Conservation (phyloP, 2,888 invertebrate species). For the Campoletis raptor region DNA sequence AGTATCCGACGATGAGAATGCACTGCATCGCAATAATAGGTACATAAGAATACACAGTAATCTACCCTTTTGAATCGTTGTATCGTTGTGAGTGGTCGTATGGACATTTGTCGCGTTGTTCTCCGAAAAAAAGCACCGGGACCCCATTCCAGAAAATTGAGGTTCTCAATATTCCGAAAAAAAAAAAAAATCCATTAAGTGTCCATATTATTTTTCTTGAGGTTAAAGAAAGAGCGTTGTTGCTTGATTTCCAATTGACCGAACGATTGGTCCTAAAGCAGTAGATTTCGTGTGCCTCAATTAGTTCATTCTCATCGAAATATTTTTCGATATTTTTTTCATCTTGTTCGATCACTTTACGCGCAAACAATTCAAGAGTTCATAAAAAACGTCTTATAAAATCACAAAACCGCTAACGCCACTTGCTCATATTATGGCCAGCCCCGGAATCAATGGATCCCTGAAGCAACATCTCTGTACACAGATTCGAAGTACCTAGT, state of each 20-base stretch:
- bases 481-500: constrained; percentile 7
- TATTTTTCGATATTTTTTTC: constrained; percentile 3
- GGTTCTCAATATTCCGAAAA: background rate
- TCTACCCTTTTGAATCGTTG: constrained; percentile 35
- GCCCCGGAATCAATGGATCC: background rate
- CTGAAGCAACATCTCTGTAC: constrained; percentile 33
- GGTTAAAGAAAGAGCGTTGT: background rate
- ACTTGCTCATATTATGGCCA: constrained; percentile 1
- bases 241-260: background rate
- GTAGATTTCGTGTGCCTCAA: constrained; percentile 35
- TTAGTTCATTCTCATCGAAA: constrained; percentile 30
- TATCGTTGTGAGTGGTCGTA: constrained; percentile 33
- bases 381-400: constrained; percentile 80
- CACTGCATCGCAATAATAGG: constrained; percentile 6
- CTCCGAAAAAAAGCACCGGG: constrained; percentile 5
- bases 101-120: constrained; percentile 21
- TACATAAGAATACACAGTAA: constrained; percentile 14
- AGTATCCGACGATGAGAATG: constrained; percentile 40
- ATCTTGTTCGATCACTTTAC: background rate
- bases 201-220: background rate
- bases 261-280: background rate
- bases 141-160: background rate
- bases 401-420: constrained; percentile 64
- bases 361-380: constrained; percentile 44
- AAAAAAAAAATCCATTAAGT: background rate